phyloP scores from a whole-genome alignment of 2,113 vertebrate genomes.

The Tetrao urogallus region DNA sequence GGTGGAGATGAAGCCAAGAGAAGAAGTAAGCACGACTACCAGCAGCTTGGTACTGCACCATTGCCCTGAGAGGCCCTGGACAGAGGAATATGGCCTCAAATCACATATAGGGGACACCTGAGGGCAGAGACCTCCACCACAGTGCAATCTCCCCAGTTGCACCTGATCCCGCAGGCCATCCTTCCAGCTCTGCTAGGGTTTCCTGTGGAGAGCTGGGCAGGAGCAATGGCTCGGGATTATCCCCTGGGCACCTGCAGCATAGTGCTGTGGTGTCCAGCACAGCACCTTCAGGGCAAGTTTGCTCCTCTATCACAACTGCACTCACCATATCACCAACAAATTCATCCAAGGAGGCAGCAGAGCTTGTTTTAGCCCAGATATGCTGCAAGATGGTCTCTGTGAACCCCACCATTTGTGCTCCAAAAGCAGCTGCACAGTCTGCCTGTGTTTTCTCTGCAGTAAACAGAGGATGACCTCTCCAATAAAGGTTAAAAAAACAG shows the following conservation, averaged over 20 bases:
- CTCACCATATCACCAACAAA: neutral
- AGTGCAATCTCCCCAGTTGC: rapidly evolving
- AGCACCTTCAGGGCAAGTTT: neutral
- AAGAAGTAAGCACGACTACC: neutral
- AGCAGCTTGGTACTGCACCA: neutral
- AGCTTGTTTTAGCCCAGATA: neutral
- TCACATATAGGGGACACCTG: rapidly evolving
- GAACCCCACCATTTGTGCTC: neutral
- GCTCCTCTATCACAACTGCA: neutral
- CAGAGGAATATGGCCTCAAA: too few species aligned
- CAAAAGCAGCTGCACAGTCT: conserved; percentile 2
- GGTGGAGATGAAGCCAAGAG: neutral
- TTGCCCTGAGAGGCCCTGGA: neutral
- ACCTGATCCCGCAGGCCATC: neutral
- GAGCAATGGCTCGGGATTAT: rapidly evolving
- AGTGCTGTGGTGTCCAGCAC: neutral
- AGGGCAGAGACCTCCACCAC: neutral
- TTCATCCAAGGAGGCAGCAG: neutral
- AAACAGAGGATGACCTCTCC: neutral
- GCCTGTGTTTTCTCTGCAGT: neutral
- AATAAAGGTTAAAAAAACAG: conserved; percentile 37
- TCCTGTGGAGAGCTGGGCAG: neutral
- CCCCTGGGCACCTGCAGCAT: neutral
- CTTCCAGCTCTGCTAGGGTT: neutral
- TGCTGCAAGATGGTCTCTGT: neutral